A percentile compares a stretch with the other conserved stretches of the same genome.
Conservation (phyloP, 2,113 vertebrate genomes). For the Pseudorasbora parva region DNA sequence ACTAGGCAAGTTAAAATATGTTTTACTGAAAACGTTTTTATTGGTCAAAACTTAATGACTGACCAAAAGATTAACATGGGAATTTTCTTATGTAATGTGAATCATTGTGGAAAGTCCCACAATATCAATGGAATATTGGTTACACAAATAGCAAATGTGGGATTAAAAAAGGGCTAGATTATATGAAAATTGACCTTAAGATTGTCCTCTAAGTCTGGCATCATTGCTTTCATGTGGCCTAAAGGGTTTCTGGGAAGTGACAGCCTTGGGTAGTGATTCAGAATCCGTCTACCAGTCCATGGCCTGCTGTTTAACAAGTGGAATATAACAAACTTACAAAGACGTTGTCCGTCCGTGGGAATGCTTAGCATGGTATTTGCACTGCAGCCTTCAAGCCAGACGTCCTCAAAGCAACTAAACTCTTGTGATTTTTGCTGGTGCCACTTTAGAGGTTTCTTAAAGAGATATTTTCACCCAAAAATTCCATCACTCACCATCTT, state of each 20-base stretch:
- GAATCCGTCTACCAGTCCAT: neutral
- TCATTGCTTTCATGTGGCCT: neutral
- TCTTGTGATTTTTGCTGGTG: neutral
- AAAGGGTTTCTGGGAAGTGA: neutral
- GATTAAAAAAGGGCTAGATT: neutral
- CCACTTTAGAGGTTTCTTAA: neutral
- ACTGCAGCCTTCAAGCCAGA: neutral
- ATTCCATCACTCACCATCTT: neutral
- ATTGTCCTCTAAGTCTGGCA: neutral
- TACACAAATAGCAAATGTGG: neutral
- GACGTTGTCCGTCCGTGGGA: neutral
- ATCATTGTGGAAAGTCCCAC: slow-evolving; percentile 1
- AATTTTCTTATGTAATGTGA: neutral
- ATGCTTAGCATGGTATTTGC: neutral
- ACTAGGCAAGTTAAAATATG: neutral
- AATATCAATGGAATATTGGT: neutral
- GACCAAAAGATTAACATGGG: neutral
- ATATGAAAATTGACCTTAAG: neutral
- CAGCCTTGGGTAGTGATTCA: slow-evolving; percentile 12
- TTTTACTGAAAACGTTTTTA: no score
- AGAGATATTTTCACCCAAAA: neutral
- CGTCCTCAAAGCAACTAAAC: neutral
- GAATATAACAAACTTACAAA: slow-evolving; percentile 10
- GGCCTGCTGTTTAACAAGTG: slow-evolving; percentile 5
- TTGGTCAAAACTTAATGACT: neutral